Percentiles rank a stretch among this genome's conserved stretches.
phyloP scores from a whole-genome alignment of 1,140 invertebrate genomes.

The Trichoplusia ni region DNA sequence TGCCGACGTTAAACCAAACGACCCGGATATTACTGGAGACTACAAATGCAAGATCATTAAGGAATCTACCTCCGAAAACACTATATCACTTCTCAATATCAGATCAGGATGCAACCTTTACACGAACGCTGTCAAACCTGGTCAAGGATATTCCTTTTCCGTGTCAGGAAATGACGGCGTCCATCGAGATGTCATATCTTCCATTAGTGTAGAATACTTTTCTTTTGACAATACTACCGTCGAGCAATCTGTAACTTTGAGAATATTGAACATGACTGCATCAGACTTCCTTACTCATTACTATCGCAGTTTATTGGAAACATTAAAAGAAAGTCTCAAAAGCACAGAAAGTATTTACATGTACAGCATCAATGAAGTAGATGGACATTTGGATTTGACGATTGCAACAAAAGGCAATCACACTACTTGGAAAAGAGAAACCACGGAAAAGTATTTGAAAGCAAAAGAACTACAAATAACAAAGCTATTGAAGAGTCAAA shows the following conservation, averaged over 20 bases:
- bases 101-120: slow-evolving; percentile 90
- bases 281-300: slow-evolving; percentile 88
- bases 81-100: slow-evolving; percentile 85
- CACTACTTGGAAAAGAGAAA: slow-evolving; percentile 83
- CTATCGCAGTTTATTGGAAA: slow-evolving; percentile 88
- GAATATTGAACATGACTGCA: slow-evolving; percentile 87
- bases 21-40: slow-evolving; percentile 92
- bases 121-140: slow-evolving; percentile 85
- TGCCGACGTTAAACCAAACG: slow-evolving; percentile 95
- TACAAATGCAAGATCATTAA: slow-evolving; percentile 92
- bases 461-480: slow-evolving; percentile 85
- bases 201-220: slow-evolving; percentile 90
- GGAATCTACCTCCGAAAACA: slow-evolving; percentile 79
- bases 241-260: slow-evolving; percentile 90
- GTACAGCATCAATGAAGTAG: slow-evolving; percentile 88
- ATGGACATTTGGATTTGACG: slow-evolving; percentile 86
- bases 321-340: slow-evolving; percentile 85
- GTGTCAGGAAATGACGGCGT: slow-evolving; percentile 94
- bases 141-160: slow-evolving; percentile 87
- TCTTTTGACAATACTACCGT: slow-evolving; percentile 91
- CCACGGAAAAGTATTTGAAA: slow-evolving; percentile 84
- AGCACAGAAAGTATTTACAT: slow-evolving; percentile 85
- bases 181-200: slow-evolving; percentile 92
- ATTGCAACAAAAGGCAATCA: slow-evolving; percentile 83
- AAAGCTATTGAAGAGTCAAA: slow-evolving; percentile 82